These are phyloP conservation scores for Alcis repandata DNA, from an alignment of 2,888 invertebrate species.

Conservation along the genomic window DNA sequence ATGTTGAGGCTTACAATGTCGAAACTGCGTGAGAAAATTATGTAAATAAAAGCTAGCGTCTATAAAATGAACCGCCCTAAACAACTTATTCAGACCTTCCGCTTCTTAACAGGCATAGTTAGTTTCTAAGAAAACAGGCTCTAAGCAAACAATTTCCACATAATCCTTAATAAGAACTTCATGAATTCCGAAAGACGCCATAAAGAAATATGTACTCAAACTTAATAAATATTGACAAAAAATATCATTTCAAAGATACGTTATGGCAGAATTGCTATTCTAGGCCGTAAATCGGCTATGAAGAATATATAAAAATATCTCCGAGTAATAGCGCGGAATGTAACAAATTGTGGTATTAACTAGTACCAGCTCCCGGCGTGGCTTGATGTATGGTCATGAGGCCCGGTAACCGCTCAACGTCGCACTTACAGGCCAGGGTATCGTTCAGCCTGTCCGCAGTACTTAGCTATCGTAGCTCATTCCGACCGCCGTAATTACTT, in stretches of 20 bases:
- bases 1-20: too few relatives aligned
- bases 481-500: constrained; percentile 50
- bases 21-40: too few relatives aligned
- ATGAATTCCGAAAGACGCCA: not conserved
- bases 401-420: constrained; percentile 53
- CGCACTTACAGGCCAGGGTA: constrained; percentile 51
- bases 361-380: constrained; percentile 47
- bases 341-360: constrained; percentile 46
- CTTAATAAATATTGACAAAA: not conserved
- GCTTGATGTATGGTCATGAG: constrained; percentile 47
- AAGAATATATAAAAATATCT: constrained; percentile 19
- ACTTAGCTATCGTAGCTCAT: constrained; percentile 47
- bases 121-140: too few relatives aligned
- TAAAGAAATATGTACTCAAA: not conserved
- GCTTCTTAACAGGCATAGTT: too few relatives aligned
- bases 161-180: not conserved
- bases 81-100: too few relatives aligned
- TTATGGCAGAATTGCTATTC: constrained; percentile 16
- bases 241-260: constrained; percentile 11
- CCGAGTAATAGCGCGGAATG: constrained; percentile 12
- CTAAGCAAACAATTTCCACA: not conserved
- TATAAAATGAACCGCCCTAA: too few relatives aligned
- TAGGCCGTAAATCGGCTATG: constrained; percentile 18
- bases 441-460: constrained; percentile 42
- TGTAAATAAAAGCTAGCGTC: too few relatives aligned